A percentile compares a stretch with the other conserved stretches of the same genome.
These are phyloP conservation scores for Sphaerophoria taeniata DNA, from an alignment of 2,888 invertebrate genomes.

Conservation along the genomic window DNA sequence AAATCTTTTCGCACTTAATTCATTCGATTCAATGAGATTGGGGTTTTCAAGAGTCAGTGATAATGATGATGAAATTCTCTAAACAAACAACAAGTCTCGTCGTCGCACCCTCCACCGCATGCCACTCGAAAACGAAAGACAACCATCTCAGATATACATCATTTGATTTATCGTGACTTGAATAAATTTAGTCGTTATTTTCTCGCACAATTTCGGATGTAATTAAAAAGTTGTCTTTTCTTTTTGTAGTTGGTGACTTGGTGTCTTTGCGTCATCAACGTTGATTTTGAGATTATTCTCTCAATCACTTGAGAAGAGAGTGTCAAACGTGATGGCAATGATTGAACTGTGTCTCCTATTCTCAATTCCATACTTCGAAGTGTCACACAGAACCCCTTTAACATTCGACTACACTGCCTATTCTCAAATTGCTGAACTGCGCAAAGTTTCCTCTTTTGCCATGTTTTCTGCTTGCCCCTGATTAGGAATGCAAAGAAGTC, in stretches of 20 bases:
- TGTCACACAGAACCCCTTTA: too few relatives aligned
- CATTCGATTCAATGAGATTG: background rate
- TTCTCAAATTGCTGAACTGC: background rate
- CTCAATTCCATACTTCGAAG: background rate
- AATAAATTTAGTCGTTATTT: slow-evolving; percentile 20
- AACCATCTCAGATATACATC: slow-evolving; percentile 1
- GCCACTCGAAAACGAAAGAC: background rate
- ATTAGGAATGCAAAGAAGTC: slow-evolving; percentile 48
- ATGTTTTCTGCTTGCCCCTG: slow-evolving; percentile 2
- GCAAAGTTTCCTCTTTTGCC: background rate
- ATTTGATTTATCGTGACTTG: slow-evolving; percentile 30
- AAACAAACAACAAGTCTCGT: background rate
- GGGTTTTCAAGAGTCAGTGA: background rate
- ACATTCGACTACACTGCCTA: too few relatives aligned
- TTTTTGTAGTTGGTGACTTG: background rate
- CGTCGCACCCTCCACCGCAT: background rate
- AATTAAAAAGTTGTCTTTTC: slow-evolving; percentile 30
- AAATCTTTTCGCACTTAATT: slow-evolving; percentile 24
- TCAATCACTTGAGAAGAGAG: background rate
- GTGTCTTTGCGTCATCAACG: slow-evolving; percentile 1
- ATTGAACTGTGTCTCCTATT: slow-evolving; percentile 2
- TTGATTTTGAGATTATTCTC: background rate
- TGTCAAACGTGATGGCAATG: slow-evolving; percentile 43
- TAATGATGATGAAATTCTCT: background rate
- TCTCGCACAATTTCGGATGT: background rate